These are phyloP conservation scores for Charadrius vociferus DNA, from an alignment of 2,113 vertebrate species.

Conservation along the genomic window DNA sequence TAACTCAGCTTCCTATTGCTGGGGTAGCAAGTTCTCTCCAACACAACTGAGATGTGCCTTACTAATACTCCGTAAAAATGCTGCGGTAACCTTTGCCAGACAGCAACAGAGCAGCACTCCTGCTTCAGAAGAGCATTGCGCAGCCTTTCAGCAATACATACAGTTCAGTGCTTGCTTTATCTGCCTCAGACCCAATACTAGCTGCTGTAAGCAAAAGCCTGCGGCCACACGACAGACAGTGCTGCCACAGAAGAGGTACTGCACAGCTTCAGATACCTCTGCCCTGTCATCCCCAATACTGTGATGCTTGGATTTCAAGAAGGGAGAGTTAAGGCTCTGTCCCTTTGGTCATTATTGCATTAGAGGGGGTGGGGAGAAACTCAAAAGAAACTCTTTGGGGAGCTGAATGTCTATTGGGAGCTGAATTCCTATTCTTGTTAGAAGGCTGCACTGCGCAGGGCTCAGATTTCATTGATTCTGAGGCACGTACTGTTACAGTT, in stretches of 20 bases:
- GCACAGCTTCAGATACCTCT: neutral
- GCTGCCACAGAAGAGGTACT: neutral
- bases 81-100: neutral
- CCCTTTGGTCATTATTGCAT: slow-evolving; percentile 65
- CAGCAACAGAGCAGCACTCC: neutral
- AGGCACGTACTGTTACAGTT: slow-evolving; percentile 65
- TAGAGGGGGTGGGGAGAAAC: neutral
- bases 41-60: neutral
- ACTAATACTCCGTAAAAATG: neutral
- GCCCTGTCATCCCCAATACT: slow-evolving; percentile 17
- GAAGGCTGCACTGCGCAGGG: slow-evolving; percentile 46
- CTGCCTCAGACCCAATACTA: neutral
- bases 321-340: slow-evolving; percentile 13
- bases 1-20: slow-evolving; percentile 43
- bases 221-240: neutral
- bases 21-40: neutral
- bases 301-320: neutral
- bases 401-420: neutral
- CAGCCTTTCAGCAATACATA: neutral
- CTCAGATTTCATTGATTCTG: slow-evolving; percentile 48
- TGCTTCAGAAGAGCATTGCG: neutral
- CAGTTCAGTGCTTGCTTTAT: neutral
- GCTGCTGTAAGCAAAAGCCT: neutral
- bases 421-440: slow-evolving; percentile 12
- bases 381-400: slow-evolving; percentile 34